Evolutionary conservation across 2,888 invertebrate genomes (phyloP).

Genomic region (Cetonia aurata): DNA sequence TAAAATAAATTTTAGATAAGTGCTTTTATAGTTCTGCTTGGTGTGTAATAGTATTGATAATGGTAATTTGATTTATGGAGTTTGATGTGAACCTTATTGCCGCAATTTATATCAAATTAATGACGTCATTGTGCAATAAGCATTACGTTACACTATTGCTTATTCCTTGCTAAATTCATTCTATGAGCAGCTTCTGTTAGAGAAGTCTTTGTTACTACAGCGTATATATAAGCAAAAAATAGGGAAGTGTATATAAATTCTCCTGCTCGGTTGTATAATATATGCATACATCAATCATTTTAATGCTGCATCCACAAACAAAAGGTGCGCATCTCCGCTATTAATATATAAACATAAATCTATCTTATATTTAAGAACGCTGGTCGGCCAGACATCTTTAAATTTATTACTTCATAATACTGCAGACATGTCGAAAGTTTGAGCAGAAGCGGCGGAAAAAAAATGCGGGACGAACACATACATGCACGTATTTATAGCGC

Average conservation of each 20-base stretch:
- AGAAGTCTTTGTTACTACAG: no score
- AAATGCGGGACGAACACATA: neutral
- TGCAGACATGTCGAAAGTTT: constrained; percentile 26
- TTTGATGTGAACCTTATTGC: no score
- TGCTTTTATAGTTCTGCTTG: no score
- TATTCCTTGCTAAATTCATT: no score
- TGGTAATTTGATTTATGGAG: no score
- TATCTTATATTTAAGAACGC: constrained; percentile 23
- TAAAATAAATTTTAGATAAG: no score
- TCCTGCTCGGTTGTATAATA: neutral
- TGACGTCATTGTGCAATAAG: no score
- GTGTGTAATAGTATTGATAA: no score
- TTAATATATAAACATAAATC: constrained; percentile 16
- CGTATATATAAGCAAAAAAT: neutral
- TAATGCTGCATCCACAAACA: constrained; percentile 20
- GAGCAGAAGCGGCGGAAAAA: constrained; percentile 4
- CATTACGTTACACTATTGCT: no score
- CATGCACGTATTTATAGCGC: neutral
- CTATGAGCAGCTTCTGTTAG: no score
- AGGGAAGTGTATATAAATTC: neutral
- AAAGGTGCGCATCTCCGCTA: constrained; percentile 10
- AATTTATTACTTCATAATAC: constrained; percentile 29
- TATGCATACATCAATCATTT: constrained; percentile 13
- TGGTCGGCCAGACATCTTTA: constrained; percentile 13
- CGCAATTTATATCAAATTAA: no score